These are phyloP conservation scores for Ammodytes marinus DNA, from an alignment of 2,113 vertebrate genomes.

Conservation along the genomic window DNA sequence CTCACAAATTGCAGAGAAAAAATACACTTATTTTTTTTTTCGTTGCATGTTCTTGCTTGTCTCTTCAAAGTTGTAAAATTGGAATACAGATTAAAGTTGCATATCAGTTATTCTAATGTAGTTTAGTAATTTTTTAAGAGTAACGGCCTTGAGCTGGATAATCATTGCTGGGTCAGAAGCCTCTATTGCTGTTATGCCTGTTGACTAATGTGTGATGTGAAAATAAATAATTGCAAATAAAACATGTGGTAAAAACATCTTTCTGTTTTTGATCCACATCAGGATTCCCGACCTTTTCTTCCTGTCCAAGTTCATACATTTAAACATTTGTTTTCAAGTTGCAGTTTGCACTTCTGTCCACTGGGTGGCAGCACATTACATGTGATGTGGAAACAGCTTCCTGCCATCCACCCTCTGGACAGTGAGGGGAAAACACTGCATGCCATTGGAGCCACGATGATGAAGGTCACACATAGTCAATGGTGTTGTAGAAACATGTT, in stretches of 20 bases:
- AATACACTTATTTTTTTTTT: slow-evolving; percentile 32
- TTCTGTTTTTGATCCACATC: neutral
- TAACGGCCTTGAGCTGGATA: slow-evolving; percentile 24
- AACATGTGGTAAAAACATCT: neutral
- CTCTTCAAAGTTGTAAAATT: slow-evolving; percentile 26
- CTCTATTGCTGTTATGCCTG: slow-evolving; percentile 62
- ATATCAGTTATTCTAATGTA: slow-evolving; percentile 49
- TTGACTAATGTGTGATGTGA: slow-evolving; percentile 27
- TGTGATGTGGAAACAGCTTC: neutral
- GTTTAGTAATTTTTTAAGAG: slow-evolving; percentile 32
- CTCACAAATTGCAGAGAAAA: slow-evolving; percentile 52
- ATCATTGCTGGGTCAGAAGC: slow-evolving; percentile 35
- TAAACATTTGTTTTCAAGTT: neutral
- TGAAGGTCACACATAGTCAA: slow-evolving; percentile 23
- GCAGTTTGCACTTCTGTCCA: slow-evolving; percentile 38
- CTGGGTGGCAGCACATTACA: slow-evolving; percentile 61
- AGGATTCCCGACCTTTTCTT: slow-evolving; percentile 6
- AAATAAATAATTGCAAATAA: neutral
- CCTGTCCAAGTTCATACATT: neutral
- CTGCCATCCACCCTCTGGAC: neutral
- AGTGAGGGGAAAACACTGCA: slow-evolving; percentile 4
- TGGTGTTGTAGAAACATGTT: neutral
- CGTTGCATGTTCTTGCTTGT: slow-evolving; percentile 46
- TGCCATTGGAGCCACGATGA: slow-evolving; percentile 11
- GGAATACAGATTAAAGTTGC: slow-evolving; percentile 47